phyloP scores from a whole-genome alignment of 2,888 invertebrate genomes.

The Ormia ochracea region DNA sequence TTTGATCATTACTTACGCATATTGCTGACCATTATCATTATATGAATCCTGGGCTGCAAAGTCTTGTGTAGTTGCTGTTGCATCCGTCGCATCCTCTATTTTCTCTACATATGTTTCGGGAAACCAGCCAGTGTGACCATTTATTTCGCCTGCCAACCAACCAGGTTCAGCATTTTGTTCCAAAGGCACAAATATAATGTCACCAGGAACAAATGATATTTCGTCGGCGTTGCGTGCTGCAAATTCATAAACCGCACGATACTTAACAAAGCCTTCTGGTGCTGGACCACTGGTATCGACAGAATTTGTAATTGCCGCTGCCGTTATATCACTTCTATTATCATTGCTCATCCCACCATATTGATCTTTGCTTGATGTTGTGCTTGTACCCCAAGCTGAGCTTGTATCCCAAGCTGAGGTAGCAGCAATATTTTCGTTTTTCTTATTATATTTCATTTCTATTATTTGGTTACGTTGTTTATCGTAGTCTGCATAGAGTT shows the following conservation, averaged over 20 bases:
- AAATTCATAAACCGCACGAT: constrained; percentile 96
- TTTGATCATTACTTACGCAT: constrained; percentile 78
- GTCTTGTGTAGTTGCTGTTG: constrained; percentile 35
- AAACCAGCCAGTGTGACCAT: constrained; percentile 96
- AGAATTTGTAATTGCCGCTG: constrained; percentile 56
- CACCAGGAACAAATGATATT: constrained; percentile 94
- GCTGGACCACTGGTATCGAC: constrained; percentile 73
- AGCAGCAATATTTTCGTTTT: constrained; percentile 73
- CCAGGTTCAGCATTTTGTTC: constrained; percentile 95
- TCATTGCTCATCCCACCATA: constrained; percentile 69
- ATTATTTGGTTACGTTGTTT: constrained; percentile 80
- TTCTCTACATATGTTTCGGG: constrained; percentile 96
- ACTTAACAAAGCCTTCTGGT: constrained; percentile 81
- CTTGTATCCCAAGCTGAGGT: constrained; percentile 80
- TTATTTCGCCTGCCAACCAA: constrained; percentile 95
- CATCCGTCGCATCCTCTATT: constrained; percentile 76
- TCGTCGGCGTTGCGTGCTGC: constrained; percentile 94
- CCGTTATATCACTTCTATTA: constrained; percentile 67
- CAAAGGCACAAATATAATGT: constrained; percentile 86
- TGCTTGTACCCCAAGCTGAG: constrained; percentile 64
- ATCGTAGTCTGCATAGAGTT: constrained; percentile 83
- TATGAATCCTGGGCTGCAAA: constrained; percentile 68
- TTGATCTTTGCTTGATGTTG: constrained; percentile 67
- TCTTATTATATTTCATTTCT: constrained; percentile 79
- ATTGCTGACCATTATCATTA: constrained; percentile 75